A percentile compares a stretch with the other conserved stretches of the same genome.
Conservation (phyloP, 2,113 vertebrate species). For the Colossoma macropomum region DNA sequence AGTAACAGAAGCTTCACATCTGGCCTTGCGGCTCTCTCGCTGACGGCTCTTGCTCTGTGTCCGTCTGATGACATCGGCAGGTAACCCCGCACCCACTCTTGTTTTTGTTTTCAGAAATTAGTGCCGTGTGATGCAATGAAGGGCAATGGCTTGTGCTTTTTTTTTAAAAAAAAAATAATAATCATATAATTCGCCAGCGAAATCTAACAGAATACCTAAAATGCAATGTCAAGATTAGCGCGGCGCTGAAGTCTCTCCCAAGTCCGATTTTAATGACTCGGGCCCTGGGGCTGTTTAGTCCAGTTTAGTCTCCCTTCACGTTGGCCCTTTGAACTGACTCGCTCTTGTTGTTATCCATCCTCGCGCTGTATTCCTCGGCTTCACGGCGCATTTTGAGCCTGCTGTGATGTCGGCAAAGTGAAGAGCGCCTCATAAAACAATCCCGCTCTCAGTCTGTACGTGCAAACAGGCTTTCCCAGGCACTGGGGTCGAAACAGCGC, state of each 20-base stretch:
- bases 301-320: slow-evolving; percentile 8
- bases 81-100: slow-evolving; percentile 70
- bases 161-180: slow-evolving; percentile 53
- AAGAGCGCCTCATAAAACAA: background rate
- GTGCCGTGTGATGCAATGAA: slow-evolving; percentile 77
- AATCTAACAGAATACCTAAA: slow-evolving; percentile 47
- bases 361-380: background rate
- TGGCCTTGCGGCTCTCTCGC: slow-evolving; percentile 53
- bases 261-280: slow-evolving; percentile 43
- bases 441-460: background rate
- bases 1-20: slow-evolving; percentile 66
- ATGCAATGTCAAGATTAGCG: slow-evolving; percentile 55
- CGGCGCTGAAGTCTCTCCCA: slow-evolving; percentile 9
- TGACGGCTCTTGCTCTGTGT: slow-evolving; percentile 58
- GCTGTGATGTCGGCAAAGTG: background rate
- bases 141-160: slow-evolving; percentile 66
- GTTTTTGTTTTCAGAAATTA: slow-evolving; percentile 63
- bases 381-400: slow-evolving; percentile 13
- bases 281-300: slow-evolving; percentile 43
- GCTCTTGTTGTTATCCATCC: background rate
- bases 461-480: background rate
- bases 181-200: slow-evolving; percentile 16
- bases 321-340: slow-evolving; percentile 36
- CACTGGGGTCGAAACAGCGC: background rate
- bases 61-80: slow-evolving; percentile 78